Evolutionary conservation across 64 coral and sea anemone genomes (phyloP), one percentile per base, ranked within the genome.

Genomic region (Platygyra sinensis): DNA sequence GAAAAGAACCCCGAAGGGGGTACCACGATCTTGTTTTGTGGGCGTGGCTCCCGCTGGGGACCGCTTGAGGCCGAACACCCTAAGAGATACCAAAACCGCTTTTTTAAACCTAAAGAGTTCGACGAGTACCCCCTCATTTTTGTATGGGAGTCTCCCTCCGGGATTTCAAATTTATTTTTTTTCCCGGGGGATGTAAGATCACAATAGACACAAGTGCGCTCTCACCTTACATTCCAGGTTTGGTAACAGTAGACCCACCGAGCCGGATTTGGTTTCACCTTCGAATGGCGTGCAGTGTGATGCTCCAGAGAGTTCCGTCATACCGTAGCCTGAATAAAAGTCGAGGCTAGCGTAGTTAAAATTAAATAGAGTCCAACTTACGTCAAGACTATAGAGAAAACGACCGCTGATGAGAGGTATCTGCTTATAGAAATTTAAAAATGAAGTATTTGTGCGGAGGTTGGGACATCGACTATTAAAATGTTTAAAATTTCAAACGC

Each of bases 151-250:
- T 46, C 42, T 8, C 42, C 42, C 42, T 5, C 42, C 42, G 42
- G n/a, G 42, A 8, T 46, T 46, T 5, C 18, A 18, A 22, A 24
- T 5, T 14, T 65, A 19, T 22, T 65, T 20, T 65, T 19, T 9
- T 24, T 20, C 24, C 17, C 5, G 24, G 62, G n/a, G 7, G 20
- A 20, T 65, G 3, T 46, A 46, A 46, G 42, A 46, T 46, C 5
- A 46, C 42, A 46, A 46, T 46, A 46, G 5, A 46, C 7, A 28
- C 25, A 24, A 24, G 10, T 25, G 22, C 22, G 20, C 74, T 77
- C 19, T 77, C 19, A 77, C 74, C 74, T 77, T 77, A 42, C 74
- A 77, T 50, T 25, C 19, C 74, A 77, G 20, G 33, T 52, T 52
- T 77, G 74, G 33, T 30, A 77, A 7, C 7, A 77, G 74, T 8